phyloP scores from a whole-genome alignment of 2,797 vertebrate genomes.

The Anas bahamensis region DNA sequence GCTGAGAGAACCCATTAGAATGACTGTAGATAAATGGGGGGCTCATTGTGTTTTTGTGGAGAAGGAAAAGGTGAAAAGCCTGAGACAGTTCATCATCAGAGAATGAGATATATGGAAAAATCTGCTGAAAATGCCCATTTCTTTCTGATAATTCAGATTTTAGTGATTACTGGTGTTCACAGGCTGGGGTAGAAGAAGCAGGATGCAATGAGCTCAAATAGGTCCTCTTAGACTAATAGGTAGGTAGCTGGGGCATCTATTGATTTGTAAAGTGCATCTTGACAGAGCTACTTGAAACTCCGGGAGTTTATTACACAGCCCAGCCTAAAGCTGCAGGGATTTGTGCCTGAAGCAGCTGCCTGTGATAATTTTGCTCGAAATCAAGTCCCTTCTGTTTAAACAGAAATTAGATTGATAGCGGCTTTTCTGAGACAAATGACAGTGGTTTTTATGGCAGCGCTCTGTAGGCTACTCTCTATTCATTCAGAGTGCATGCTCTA shows the following conservation, averaged over 20 bases:
- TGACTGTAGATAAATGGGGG: not conserved
- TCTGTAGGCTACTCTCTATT: not conserved
- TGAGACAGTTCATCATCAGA: not conserved
- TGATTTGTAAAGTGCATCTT: slow-evolving; percentile 8
- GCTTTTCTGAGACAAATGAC: not conserved
- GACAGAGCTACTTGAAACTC: not conserved
- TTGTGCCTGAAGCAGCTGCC: not conserved
- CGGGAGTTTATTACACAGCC: not conserved
- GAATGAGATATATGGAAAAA: not conserved
- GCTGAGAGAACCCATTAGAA: no score
- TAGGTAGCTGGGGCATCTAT: not conserved
- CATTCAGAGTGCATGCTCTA: not conserved
- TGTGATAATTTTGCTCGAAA: not conserved
- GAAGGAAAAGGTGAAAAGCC: not conserved
- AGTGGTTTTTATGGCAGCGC: not conserved
- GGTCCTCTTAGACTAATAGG: not conserved
- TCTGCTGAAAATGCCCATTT: not conserved
- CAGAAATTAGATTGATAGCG: not conserved
- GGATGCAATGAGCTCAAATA: not conserved
- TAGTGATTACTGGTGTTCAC: not conserved
- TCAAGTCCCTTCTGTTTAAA: not conserved
- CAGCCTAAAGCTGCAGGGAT: not conserved
- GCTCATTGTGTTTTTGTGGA: not conserved
- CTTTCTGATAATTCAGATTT: not conserved
- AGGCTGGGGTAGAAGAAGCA: not conserved